Base-by-base conservation (phyloP, 1,140 invertebrate species). In the Macrobrachium nipponense region DNA sequence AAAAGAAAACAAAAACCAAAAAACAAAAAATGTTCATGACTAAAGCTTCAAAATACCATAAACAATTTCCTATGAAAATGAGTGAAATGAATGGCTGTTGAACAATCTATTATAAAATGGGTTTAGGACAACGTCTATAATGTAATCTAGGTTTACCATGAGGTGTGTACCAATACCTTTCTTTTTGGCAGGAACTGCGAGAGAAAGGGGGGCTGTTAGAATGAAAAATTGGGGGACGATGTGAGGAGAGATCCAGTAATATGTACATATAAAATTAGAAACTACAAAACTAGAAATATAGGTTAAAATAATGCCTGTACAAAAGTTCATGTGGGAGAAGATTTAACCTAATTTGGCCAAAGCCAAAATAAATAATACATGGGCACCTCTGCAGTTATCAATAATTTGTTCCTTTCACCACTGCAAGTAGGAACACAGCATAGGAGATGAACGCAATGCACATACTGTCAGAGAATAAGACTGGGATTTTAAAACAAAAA, bases 141-240 rank as follows among this genome's bases (percentile, higher is more conserved):
- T 83, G 85, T 83, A 87, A 87, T 80, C 88, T 88, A 88, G 86
- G 88, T 88, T 88, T 88, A 88, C 88, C 88, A 88, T 88, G 82
- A 80, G 70, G 73, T 82, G 88, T 78, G 88, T 88, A 84, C 88
- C 85, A 87, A 87, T 88, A 88, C 88, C 88, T 88, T 86, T 87
- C 84, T 88, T 88, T 88, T 88, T 88, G 88, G 83, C 82, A 82
- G 70, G 84, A 80, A 88, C 88, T 88, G 88, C 85, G 88, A 88
- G 88, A 88, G 88, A 88, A 88, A 88, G 88, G 78, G 88, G 88
- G 80, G 88, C 88, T 88, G 88, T 88, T 88, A 88, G 85, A 88
- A 82, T 86, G 87, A 88, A 80, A 84, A 86, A 86, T 86, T 86
- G 84, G 87, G 87, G 80, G 86, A 58, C 60, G 78, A 83, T 79